These are phyloP conservation scores for Zonitis immaculata DNA, from an alignment of 2,888 invertebrate genomes.

Conservation along the genomic window DNA sequence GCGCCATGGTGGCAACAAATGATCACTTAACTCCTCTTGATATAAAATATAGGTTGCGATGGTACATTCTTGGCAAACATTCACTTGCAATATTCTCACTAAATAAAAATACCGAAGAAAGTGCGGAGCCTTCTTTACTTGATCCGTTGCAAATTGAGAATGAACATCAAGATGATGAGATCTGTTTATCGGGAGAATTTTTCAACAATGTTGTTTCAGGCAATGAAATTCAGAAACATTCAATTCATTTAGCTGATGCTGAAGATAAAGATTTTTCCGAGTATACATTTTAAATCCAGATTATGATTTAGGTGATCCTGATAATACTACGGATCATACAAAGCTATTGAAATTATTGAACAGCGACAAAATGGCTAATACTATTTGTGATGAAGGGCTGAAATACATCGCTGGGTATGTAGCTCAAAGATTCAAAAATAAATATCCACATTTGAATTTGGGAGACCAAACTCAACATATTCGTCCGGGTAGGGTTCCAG, in stretches of 20 bases:
- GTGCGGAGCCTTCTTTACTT: neutral
- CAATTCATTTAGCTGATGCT: too few relatives aligned
- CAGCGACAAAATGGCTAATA: too few relatives aligned
- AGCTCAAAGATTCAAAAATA: constrained; percentile 17
- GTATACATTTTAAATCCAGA: too few relatives aligned
- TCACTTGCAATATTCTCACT: constrained; percentile 24
- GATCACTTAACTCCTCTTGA: constrained; percentile 29
- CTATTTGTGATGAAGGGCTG: constrained; percentile 1
- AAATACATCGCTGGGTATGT: constrained; percentile 18
- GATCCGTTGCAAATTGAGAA: too few relatives aligned
- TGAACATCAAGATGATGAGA: too few relatives aligned
- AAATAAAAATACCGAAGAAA: constrained; percentile 11
- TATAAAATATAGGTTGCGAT: constrained; percentile 23
- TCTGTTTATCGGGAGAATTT: constrained; percentile 3
- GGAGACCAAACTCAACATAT: too few relatives aligned
- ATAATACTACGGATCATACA: too few relatives aligned
- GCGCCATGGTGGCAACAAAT: constrained; percentile 28
- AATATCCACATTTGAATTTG: constrained; percentile 3
- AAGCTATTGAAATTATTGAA: too few relatives aligned
- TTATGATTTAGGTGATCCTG: too few relatives aligned
- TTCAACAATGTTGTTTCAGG: neutral
- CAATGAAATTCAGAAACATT: too few relatives aligned
- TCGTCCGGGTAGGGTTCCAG: neutral
- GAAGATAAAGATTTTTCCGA: too few relatives aligned
- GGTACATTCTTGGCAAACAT: constrained; percentile 32